Conservation (phyloP, 2,113 vertebrate species). For the Anoura caudifer region DNA sequence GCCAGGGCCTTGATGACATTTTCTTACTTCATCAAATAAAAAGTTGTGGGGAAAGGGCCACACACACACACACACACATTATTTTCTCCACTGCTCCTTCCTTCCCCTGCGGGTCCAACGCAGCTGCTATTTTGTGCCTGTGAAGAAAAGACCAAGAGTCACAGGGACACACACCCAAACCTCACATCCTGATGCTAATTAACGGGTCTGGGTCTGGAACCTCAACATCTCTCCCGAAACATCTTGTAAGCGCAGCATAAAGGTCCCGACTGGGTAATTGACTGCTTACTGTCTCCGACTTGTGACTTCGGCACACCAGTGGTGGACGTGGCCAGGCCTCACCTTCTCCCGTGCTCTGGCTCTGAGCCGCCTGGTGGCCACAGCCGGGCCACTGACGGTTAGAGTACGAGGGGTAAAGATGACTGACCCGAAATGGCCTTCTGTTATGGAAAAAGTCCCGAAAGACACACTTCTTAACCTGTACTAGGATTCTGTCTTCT, state of each 20-base stretch:
- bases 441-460: neutral
- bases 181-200: neutral
- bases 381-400: accelerated
- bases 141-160: neutral
- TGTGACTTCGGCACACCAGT: accelerated
- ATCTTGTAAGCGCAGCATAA: neutral
- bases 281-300: accelerated
- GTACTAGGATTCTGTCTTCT: neutral
- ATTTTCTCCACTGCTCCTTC: neutral
- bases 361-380: accelerated
- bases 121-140: accelerated
- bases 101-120: neutral
- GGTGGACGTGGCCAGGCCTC: accelerated
- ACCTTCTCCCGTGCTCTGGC: accelerated
- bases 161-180: neutral
- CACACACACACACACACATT: neutral
- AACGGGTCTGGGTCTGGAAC: no score
- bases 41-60: neutral
- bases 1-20: neutral
- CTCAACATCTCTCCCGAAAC: neutral
- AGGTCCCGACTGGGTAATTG: accelerated
- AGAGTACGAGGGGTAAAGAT: neutral
- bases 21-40: neutral
- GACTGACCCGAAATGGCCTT: neutral
- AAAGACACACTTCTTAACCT: neutral